These are phyloP conservation scores for Delichon dasypus DNA, from an alignment of 2,797 vertebrate genomes.

Conservation along the genomic window DNA sequence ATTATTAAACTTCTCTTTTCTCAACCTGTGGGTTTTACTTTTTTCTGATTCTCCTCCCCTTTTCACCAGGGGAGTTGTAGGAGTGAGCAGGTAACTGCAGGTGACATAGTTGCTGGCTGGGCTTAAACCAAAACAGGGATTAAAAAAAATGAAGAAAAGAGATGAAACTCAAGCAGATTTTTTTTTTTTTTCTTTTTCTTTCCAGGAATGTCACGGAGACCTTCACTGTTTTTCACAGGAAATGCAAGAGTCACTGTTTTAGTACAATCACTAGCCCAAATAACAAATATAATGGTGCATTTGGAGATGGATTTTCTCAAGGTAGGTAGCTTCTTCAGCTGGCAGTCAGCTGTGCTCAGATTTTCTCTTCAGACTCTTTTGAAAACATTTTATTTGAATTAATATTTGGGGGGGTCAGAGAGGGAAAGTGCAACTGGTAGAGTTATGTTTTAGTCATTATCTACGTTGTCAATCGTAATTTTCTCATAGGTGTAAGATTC, in stretches of 20 bases:
- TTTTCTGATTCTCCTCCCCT: background rate
- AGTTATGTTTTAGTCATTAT: background rate
- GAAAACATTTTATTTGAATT: background rate
- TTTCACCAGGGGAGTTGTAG: too few species aligned
- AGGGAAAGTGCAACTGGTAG: background rate
- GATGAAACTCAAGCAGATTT: background rate
- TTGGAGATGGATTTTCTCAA: background rate
- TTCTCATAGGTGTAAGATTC: background rate
- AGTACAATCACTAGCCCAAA: background rate
- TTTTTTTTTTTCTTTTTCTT: background rate
- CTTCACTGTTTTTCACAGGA: background rate
- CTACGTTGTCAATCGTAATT: background rate
- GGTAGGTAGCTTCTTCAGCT: background rate
- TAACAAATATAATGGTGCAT: background rate
- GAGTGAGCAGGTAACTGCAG: background rate
- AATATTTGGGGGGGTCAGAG: background rate
- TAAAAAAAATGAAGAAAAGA: background rate
- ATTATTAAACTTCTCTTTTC: background rate
- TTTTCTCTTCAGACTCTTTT: background rate
- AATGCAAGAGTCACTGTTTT: background rate
- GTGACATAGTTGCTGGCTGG: background rate
- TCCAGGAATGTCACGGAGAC: fast-evolving
- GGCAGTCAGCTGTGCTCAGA: background rate
- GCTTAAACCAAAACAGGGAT: background rate
- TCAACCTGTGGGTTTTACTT: background rate